A percentile compares a stretch with the other conserved stretches of the same genome.
Evolutionary conservation across 2,797 vertebrate genomes (phyloP).

Genomic region (Nannoperca obscura): DNA sequence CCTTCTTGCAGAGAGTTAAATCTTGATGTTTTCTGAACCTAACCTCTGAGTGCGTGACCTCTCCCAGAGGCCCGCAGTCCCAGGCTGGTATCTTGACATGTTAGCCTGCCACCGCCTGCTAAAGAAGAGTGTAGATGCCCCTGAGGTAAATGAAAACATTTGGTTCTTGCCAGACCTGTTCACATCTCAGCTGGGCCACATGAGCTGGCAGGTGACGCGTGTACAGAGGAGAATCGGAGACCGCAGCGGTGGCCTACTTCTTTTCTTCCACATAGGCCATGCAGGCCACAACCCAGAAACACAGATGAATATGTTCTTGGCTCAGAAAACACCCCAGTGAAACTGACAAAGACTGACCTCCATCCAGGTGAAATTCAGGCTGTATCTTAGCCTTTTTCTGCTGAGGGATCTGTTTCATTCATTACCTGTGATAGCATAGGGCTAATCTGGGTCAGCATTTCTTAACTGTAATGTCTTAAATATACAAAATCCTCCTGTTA

Average conservation of each 20-base stretch:
- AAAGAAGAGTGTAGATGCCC: conserved; percentile 80
- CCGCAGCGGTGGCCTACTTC: conserved; percentile 79
- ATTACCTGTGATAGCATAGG: neutral
- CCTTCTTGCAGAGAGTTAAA: conserved; percentile 16
- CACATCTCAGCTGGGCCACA: conserved; percentile 79
- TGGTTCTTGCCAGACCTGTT: conserved; percentile 84
- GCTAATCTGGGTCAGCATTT: conserved; percentile 5
- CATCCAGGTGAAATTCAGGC: conserved; percentile 70
- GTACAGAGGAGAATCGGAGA: conserved; percentile 76
- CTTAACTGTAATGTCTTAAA: neutral
- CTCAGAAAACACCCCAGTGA: conserved; percentile 47
- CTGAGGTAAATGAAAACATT: conserved; percentile 85
- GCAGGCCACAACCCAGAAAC: conserved; percentile 76
- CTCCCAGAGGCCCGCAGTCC: conserved; percentile 72
- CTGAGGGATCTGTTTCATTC: conserved; percentile 30
- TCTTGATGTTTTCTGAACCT: conserved; percentile 72
- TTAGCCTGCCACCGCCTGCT: conserved; percentile 76
- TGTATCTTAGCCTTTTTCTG: conserved; percentile 8
- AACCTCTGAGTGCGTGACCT: conserved; percentile 69
- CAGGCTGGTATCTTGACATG: conserved; percentile 76
- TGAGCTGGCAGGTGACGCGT: conserved; percentile 82
- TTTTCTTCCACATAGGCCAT: conserved; percentile 64
- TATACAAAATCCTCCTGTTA: conserved; percentile 29
- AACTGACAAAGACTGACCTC: conserved; percentile 73
- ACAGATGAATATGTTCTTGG: conserved; percentile 64